Evolutionary conservation across 2,888 invertebrate species (phyloP).

Genomic region (Thereva unica): DNA sequence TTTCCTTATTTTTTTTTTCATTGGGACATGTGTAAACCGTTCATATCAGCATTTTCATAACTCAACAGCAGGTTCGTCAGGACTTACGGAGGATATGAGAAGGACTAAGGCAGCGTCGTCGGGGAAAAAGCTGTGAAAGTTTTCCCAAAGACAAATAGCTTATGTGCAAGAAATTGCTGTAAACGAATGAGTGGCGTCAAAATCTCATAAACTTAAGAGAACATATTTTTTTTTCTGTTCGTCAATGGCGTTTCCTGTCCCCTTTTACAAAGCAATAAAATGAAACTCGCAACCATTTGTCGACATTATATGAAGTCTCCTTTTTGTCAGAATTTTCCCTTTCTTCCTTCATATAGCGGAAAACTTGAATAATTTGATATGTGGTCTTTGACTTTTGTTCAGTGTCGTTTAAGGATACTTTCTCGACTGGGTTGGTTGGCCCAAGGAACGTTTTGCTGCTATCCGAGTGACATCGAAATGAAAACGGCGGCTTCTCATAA

Average conservation of each 20-base stretch:
- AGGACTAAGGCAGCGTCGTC: too few relatives aligned
- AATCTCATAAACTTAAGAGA: constrained; percentile 38
- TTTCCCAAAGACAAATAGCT: constrained; percentile 36
- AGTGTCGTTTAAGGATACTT: too few relatives aligned
- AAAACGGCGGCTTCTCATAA: too few relatives aligned
- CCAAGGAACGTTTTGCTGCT: too few relatives aligned
- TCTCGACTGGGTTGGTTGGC: too few relatives aligned
- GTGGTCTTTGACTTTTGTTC: constrained; percentile 1
- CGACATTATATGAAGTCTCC: constrained; percentile 9
- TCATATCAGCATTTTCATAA: constrained; percentile 35
- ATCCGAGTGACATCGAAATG: too few relatives aligned
- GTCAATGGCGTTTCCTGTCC: constrained; percentile 18
- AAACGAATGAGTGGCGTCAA: constrained; percentile 38
- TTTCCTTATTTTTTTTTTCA: constrained; percentile 10
- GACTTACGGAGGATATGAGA: neutral
- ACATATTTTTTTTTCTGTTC: constrained; percentile 27
- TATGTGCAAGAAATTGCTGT: constrained; percentile 38
- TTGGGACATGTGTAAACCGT: constrained; percentile 31
- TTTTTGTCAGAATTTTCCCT: constrained; percentile 22
- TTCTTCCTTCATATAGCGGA: neutral
- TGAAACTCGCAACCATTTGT: constrained; percentile 35
- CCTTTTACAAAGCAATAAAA: constrained; percentile 36
- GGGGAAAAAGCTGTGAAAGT: constrained; percentile 28
- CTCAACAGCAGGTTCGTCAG: constrained; percentile 27
- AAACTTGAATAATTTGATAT: constrained; percentile 18